A percentile compares a stretch with the other conserved stretches of the same genome.
Evolutionary conservation across 2,888 invertebrate genomes (phyloP).

Genomic region (Cataglyphis altisquamis): DNA sequence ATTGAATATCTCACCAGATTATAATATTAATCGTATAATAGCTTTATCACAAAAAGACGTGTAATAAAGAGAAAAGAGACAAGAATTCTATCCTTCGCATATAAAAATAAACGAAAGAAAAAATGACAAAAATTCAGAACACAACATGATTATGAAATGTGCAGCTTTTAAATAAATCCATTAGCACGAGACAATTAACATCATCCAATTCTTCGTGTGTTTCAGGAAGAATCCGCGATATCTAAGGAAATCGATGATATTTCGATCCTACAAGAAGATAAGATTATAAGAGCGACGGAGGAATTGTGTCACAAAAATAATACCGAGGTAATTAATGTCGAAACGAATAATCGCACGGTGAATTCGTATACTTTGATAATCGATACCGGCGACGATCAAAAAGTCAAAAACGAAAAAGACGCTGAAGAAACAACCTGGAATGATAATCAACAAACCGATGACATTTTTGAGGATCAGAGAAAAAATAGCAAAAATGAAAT

Average conservation of each 20-base stretch:
- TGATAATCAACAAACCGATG: conserved; percentile 65
- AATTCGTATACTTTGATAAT: not conserved
- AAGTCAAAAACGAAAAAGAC: conserved; percentile 44
- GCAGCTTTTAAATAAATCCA: not conserved
- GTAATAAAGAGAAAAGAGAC: not conserved
- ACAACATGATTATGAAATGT: not conserved
- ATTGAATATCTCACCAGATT: not conserved
- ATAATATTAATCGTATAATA: conserved; percentile 31
- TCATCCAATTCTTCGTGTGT: conserved; percentile 71
- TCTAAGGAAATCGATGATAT: conserved; percentile 60
- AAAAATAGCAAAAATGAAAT: conserved; percentile 80
- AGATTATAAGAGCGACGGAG: conserved; percentile 63
- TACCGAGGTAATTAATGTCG: conserved; percentile 54
- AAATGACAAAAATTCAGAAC: not conserved
- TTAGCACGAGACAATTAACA: conserved; percentile 16
- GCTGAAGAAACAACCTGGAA: conserved; percentile 59
- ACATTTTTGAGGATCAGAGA: conserved; percentile 75
- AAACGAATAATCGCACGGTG: conserved; percentile 28
- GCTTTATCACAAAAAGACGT: not conserved
- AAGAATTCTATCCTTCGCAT: not conserved
- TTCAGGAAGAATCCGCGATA: conserved; percentile 74
- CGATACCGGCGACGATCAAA: not conserved
- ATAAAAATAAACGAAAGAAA: not conserved
- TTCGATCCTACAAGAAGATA: conserved; percentile 61
- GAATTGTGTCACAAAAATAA: conserved; percentile 73